These are phyloP conservation scores for Callithrix jacchus DNA, from an alignment of 2,113 vertebrate genomes.

Conservation along the genomic window DNA sequence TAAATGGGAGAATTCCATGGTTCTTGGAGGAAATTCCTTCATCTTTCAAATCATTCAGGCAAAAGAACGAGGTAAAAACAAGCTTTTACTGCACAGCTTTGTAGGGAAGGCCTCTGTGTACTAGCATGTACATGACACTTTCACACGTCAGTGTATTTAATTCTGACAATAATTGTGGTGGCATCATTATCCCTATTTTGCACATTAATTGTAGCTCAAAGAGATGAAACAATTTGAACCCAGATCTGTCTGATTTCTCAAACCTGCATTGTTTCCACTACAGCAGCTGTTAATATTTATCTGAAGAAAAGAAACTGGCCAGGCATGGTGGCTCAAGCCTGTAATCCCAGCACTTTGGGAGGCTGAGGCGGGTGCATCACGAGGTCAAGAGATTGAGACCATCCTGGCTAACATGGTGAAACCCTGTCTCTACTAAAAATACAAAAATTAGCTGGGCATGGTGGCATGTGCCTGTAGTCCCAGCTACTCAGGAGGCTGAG, in stretches of 20 bases:
- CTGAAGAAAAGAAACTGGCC: neutral
- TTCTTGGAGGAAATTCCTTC: neutral
- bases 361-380: no score
- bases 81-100: neutral
- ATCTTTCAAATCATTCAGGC: neutral
- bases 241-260: neutral
- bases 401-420: no score
- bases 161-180: neutral
- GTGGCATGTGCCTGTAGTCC: no score
- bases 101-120: neutral
- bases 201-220: neutral
- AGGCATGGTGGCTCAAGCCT: no score
- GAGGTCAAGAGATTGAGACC: no score
- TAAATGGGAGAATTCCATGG: conserved; percentile 24
- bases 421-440: no score
- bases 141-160: neutral
- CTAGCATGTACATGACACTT: neutral
- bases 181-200: neutral
- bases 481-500: no score
- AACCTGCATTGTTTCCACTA: neutral
- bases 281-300: neutral
- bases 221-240: neutral
- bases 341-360: no score
- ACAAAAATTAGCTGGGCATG: no score
- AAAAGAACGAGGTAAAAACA: neutral